Percentiles rank a stretch among this genome's conserved stretches.
Conservation (phyloP, 2,888 invertebrate genomes). For the Euzophera pinguis region DNA sequence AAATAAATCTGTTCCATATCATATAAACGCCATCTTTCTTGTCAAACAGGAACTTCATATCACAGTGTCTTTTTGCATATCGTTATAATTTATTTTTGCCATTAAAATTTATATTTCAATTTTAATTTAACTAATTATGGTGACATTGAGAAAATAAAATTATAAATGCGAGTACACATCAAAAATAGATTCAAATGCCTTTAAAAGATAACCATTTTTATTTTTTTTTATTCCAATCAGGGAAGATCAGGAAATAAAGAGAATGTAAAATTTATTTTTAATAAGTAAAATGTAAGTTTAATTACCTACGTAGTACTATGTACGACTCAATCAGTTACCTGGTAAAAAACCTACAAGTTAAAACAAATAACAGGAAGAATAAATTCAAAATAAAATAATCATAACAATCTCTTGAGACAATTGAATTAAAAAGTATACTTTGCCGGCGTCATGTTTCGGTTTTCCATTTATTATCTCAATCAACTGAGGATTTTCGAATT, state of each 20-base stretch:
- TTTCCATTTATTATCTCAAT: conserved; percentile 10
- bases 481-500: conserved; percentile 7
- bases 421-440: conserved; percentile 8
- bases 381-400: neutral
- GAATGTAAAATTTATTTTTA: too few species aligned
- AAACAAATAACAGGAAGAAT: neutral
- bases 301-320: too few species aligned
- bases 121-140: neutral
- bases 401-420: conserved; percentile 4
- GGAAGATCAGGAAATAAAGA: too few species aligned
- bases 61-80: neutral
- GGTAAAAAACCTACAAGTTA: neutral
- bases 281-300: too few species aligned
- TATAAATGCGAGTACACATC: neutral
- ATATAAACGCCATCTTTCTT: neutral
- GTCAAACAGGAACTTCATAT: conserved; percentile 6
- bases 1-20: conserved; percentile 12
- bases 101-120: neutral
- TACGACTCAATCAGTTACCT: too few species aligned
- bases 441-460: conserved; percentile 3
- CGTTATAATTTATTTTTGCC: neutral
- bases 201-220: too few species aligned
- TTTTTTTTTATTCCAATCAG: too few species aligned
- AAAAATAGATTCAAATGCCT: too few species aligned
- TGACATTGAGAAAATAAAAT: neutral